Conservation (phyloP, 2,888 invertebrate genomes). For the Oxystoma pomonae region DNA sequence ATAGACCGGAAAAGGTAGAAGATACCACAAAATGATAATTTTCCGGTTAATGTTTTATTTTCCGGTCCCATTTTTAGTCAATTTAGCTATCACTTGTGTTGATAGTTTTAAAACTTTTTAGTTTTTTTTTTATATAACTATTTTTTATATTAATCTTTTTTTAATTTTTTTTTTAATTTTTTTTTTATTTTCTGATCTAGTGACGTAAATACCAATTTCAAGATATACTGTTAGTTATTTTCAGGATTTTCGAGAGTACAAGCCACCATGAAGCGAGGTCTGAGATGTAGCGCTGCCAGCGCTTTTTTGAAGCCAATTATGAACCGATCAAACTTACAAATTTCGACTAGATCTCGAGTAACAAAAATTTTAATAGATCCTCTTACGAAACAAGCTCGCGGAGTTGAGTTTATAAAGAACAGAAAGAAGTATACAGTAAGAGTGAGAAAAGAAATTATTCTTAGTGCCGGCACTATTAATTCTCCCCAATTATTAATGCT, state of each 20-base stretch:
- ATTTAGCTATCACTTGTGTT: no score
- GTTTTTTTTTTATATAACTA: no score
- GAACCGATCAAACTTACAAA: conserved; percentile 61
- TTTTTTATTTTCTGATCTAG: no score
- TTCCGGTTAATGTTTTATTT: no score
- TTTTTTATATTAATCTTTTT: no score
- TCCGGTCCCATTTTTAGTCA: no score
- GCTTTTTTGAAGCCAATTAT: conserved; percentile 70
- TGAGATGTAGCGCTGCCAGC: conserved; percentile 74
- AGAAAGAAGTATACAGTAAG: conserved; percentile 50
- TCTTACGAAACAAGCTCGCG: conserved; percentile 55
- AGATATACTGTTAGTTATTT: not conserved
- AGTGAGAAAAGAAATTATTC: conserved; percentile 71
- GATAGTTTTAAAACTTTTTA: no score
- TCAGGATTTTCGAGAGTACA: conserved; percentile 66
- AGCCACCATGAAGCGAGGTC: conserved; percentile 66
- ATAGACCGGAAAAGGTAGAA: no score
- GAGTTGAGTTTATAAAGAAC: conserved; percentile 67
- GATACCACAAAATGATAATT: no score
- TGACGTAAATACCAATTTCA: no score
- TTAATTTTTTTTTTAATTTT: no score
- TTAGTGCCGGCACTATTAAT: conserved; percentile 78
- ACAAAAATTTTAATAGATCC: conserved; percentile 65
- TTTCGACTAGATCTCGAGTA: conserved; percentile 66
- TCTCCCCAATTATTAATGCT: conserved; percentile 84